phyloP scores from a whole-genome alignment of 2,797 vertebrate species.

The Gallinago stenura region DNA sequence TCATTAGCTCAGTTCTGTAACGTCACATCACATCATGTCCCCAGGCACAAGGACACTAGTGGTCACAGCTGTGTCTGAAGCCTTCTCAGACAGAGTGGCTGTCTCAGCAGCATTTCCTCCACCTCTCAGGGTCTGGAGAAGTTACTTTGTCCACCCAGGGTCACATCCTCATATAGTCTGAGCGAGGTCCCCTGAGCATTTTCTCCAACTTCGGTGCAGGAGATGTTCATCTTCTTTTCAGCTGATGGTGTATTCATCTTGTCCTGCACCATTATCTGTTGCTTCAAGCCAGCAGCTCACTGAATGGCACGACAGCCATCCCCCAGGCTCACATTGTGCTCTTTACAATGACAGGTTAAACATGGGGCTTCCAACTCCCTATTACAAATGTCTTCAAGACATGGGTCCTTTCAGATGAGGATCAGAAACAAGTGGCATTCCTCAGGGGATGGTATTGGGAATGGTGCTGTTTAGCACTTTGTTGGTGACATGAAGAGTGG shows the following conservation, averaged over 20 bases:
- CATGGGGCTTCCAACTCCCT: neutral
- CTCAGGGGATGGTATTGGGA: neutral
- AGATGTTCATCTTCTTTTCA: neutral
- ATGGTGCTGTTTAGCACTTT: neutral
- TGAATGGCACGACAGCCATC: rapidly evolving
- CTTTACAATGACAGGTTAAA: neutral
- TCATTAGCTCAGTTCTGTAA: neutral
- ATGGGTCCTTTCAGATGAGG: neutral
- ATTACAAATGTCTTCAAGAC: neutral
- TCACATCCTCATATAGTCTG: neutral
- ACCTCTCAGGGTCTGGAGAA: neutral
- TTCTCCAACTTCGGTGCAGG: neutral
- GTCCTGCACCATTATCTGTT: neutral
- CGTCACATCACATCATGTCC: rapidly evolving
- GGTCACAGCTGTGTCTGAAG: neutral
- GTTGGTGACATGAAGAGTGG: neutral
- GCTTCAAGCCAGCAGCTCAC: neutral
- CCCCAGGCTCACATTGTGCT: neutral
- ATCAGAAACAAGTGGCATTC: neutral
- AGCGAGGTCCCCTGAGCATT: neutral
- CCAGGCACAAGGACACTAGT: neutral
- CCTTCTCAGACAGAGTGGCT: neutral
- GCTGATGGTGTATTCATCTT: neutral
- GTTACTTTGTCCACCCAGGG: neutral
- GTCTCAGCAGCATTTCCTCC: neutral